Evolutionary conservation across 2,888 invertebrate species (phyloP), one percentile per base, ranked within the genome.

Genomic region (Buathra laborator): DNA sequence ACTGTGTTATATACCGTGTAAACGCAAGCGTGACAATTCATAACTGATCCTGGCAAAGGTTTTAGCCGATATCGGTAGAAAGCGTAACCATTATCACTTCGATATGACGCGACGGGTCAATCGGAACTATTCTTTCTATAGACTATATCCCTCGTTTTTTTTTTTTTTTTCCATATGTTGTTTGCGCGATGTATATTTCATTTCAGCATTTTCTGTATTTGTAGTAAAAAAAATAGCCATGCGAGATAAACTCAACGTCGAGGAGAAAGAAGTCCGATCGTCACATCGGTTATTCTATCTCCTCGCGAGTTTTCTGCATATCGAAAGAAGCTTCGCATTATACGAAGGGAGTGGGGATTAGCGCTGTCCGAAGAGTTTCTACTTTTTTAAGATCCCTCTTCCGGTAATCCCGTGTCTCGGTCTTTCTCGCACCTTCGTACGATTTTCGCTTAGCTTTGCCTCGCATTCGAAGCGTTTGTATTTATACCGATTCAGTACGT

Each of bases 321-420:
- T 81, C 51, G 68, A 74, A 77, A 81, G 37, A 77, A 81, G 68
- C 62, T 77, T 43, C 32, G 62, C 68, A 62, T 74, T 84, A 24
- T 71, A 80, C 72, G 56, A 19, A 19, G 12, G 24, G 9, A 24
- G 56, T 16, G 19, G 19, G 56, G 79, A 83, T 79, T 83, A 83
- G 6, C 79, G 71, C 16, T 68, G 76, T 81, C 62, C 81, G 32
- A 59, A 19, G 48, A n/a, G 37, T 64, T 71, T 70, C 32, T 78
- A 16, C 46, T 76, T 81, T 74, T 78, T 81, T 44, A 62, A 78
- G 24, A 70, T 84, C 67, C 66, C 29, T 24, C 24, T 48, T 64
- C 43, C 81, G 56, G 64, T 70, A 78, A 77, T 86, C 75, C 71
- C 67, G 10, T 43, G 5, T 12, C 37, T 10, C 64, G 12, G 24